Conservation (phyloP, 2,797 vertebrate species). For the Ibycter americanus region DNA sequence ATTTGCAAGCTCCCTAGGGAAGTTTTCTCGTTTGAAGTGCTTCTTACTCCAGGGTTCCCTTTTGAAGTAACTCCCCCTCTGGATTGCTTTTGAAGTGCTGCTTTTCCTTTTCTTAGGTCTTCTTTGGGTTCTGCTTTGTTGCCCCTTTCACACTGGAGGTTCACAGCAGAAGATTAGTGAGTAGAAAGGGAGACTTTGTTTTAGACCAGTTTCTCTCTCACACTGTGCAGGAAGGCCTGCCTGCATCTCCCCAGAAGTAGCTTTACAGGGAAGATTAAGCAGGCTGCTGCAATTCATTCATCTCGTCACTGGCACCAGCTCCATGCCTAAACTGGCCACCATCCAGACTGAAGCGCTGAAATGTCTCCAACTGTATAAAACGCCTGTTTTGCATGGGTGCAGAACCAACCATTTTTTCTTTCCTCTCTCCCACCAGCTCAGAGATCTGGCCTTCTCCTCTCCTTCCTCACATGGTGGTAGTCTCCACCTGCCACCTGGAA, state of each 20-base stretch:
- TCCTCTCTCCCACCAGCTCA: not conserved
- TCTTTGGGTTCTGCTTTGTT: slow-evolving; percentile 18
- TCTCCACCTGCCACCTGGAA: not conserved
- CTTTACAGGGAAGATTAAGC: not conserved
- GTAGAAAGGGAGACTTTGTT: not conserved
- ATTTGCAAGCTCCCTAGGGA: slow-evolving; percentile 48
- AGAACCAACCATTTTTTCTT: not conserved
- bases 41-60: slow-evolving; percentile 45
- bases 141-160: not conserved
- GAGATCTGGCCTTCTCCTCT: not conserved
- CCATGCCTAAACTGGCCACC: not conserved
- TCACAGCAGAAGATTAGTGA: slow-evolving; percentile 6
- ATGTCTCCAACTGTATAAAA: not conserved
- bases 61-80: slow-evolving; percentile 59
- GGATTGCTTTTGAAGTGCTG: slow-evolving; percentile 59
- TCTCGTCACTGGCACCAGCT: not conserved
- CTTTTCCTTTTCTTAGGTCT: slow-evolving; percentile 11
- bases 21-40: slow-evolving; percentile 47
- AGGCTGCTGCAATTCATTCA: not conserved
- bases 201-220: not conserved
- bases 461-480: not conserved
- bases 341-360: not conserved
- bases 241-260: not conserved
- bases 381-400: not conserved
- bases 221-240: not conserved